Conservation (phyloP, 2,888 invertebrate genomes). For the Chelonus formosanus region DNA sequence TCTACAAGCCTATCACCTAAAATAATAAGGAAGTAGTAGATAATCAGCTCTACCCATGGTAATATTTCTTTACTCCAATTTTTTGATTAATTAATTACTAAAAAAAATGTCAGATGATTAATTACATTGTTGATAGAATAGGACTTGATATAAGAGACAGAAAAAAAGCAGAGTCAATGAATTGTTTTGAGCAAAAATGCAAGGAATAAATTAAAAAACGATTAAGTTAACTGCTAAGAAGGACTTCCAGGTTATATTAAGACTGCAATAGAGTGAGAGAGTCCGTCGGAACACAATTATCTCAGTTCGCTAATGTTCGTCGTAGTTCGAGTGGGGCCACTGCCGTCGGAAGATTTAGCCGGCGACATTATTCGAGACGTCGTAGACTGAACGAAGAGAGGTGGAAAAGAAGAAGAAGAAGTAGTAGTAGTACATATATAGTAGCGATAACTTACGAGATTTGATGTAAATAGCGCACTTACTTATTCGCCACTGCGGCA, state of each 20-base stretch:
- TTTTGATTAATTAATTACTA: too few species aligned
- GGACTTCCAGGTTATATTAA: neutral
- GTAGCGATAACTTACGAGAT: constrained; percentile 60
- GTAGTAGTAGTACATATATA: constrained; percentile 25
- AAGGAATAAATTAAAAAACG: neutral
- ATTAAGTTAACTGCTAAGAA: neutral
- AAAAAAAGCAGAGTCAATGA: too few species aligned
- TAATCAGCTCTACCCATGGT: too few species aligned
- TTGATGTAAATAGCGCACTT: constrained; percentile 64
- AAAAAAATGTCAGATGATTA: too few species aligned
- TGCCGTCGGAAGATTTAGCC: constrained; percentile 45
- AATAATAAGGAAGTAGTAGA: too few species aligned
- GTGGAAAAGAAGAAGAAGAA: constrained; percentile 21
- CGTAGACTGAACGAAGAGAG: constrained; percentile 38
- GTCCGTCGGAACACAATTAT: constrained; percentile 39
- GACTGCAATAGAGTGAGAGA: constrained; percentile 12
- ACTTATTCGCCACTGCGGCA: constrained; percentile 60
- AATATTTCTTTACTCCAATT: too few species aligned
- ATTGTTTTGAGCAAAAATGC: too few species aligned
- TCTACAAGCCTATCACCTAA: too few species aligned
- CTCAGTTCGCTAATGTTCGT: constrained; percentile 38
- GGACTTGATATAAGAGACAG: too few species aligned
- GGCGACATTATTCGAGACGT: constrained; percentile 42
- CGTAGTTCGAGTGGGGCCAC: constrained; percentile 37
- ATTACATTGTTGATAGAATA: too few species aligned